Conservation (phyloP, 1,140 invertebrate genomes). For the Cydia amplana region DNA sequence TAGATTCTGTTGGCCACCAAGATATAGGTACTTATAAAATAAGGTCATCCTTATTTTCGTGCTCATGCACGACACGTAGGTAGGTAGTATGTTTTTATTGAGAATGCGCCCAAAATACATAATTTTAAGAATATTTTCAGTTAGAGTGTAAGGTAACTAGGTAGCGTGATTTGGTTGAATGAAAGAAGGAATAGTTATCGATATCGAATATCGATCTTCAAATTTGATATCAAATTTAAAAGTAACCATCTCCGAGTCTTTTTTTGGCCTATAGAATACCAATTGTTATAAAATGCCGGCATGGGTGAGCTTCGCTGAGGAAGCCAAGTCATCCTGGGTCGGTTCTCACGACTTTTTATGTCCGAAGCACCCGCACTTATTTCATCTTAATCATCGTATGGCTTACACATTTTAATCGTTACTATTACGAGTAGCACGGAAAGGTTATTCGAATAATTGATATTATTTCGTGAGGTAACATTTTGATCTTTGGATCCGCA, state of each 20-base stretch:
- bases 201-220: constrained; percentile 20
- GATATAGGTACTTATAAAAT: no score
- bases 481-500: background rate
- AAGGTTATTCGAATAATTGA: constrained; percentile 14
- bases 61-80: no score
- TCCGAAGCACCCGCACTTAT: constrained; percentile 51
- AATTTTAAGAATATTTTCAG: background rate
- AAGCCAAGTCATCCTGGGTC: constrained; percentile 46
- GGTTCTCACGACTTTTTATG: constrained; percentile 62
- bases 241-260: constrained; percentile 44
- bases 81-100: no score
- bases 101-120: background rate
- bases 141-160: background rate
- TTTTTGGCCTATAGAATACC: constrained; percentile 44
- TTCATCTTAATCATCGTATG: constrained; percentile 50
- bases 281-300: constrained; percentile 42
- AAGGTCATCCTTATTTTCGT: no score
- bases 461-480: constrained; percentile 4
- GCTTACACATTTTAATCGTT: constrained; percentile 52
- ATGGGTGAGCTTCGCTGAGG: constrained; percentile 39
- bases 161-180: background rate
- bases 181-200: background rate
- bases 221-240: constrained; percentile 47
- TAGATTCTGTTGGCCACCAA: no score
- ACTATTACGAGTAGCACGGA: constrained; percentile 31